Conservation (phyloP, 1,140 invertebrate species). For the Brachionus sp. region DNA sequence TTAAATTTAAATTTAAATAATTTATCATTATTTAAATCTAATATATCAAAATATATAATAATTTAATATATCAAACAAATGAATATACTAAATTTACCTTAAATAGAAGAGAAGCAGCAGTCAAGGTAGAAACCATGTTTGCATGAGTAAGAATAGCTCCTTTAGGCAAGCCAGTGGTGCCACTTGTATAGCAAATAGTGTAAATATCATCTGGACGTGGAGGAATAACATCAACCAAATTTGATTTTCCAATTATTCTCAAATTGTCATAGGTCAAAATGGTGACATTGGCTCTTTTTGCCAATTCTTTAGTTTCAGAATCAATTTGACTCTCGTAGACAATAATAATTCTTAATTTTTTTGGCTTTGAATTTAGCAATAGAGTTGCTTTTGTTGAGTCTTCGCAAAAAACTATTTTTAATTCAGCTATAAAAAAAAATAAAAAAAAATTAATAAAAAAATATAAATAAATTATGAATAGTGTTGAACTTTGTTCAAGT, state of each 20-base stretch:
- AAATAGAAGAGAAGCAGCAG: neutral
- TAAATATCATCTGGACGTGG: slow-evolving; percentile 72
- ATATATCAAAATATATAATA: too few relatives aligned
- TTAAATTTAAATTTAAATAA: too few relatives aligned
- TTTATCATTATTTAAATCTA: too few relatives aligned
- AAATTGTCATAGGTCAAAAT: neutral
- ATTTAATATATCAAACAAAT: too few relatives aligned
- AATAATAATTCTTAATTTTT: neutral
- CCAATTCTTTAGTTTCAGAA: neutral
- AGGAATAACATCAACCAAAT: slow-evolving; percentile 60
- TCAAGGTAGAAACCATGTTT: slow-evolving; percentile 66
- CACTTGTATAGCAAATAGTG: slow-evolving; percentile 92
- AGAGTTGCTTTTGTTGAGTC: slow-evolving; percentile 12
- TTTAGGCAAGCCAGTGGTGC: slow-evolving; percentile 90
- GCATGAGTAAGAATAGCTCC: slow-evolving; percentile 92
- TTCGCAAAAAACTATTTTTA: slow-evolving; percentile 35
- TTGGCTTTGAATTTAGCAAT: neutral
- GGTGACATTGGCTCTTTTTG: slow-evolving; percentile 1
- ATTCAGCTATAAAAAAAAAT: slow-evolving; percentile 21
- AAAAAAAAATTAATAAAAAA: neutral
- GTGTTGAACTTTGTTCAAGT: slow-evolving; percentile 5
- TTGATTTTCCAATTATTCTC: neutral
- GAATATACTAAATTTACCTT: neutral
- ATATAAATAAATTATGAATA: neutral
- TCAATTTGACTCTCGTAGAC: neutral